Conservation (phyloP, 2,113 vertebrate species). For the Globicephala melas region DNA sequence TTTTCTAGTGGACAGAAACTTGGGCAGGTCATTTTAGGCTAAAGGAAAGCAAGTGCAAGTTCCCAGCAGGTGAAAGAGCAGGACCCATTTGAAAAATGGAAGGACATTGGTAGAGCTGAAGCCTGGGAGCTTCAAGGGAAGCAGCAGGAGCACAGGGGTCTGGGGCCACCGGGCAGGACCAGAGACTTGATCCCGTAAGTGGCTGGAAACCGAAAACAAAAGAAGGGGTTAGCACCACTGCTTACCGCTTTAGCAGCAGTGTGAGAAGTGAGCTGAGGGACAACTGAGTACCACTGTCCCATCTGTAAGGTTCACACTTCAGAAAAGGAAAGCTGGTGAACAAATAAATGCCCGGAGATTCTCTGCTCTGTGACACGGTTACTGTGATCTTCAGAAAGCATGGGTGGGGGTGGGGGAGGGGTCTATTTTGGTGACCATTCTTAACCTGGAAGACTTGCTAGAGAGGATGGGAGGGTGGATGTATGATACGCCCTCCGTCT, state of each 20-base stretch:
- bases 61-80: background rate
- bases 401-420: no score
- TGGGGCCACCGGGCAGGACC: fast-evolving
- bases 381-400: background rate
- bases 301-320: background rate
- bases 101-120: background rate
- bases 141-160: background rate
- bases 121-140: background rate
- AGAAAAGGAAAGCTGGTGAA: background rate
- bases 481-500: background rate
- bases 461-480: background rate
- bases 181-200: no score
- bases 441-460: background rate
- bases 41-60: background rate
- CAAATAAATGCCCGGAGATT: background rate
- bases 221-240: background rate
- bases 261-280: background rate
- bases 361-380: background rate
- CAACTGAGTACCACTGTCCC: background rate
- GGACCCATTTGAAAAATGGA: background rate
- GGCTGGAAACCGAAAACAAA: background rate
- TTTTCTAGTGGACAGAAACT: background rate
- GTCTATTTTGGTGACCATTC: background rate
- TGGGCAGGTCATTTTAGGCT: background rate
- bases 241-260: background rate